A percentile compares a stretch with the other conserved stretches of the same genome.
Evolutionary conservation across 1,140 invertebrate genomes (phyloP).

Genomic region (Magallana ariakensis): DNA sequence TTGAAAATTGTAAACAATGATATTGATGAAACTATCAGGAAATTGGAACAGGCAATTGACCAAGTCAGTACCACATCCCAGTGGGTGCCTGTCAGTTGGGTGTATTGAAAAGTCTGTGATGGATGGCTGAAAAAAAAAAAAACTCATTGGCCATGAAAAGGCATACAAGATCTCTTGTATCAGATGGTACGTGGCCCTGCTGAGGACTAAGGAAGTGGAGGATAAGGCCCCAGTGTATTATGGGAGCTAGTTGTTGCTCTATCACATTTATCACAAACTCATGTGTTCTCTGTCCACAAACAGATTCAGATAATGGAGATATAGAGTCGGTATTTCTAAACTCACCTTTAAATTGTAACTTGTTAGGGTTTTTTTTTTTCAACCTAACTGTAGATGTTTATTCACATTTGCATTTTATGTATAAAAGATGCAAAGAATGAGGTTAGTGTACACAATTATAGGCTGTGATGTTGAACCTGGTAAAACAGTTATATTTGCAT

Average conservation of each 20-base stretch:
- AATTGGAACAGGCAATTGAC: slow-evolving; percentile 94
- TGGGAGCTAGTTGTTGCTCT: neutral
- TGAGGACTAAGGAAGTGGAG: neutral
- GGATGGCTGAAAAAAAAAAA: neutral
- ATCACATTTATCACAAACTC: neutral
- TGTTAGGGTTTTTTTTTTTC: no score
- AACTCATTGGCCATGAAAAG: neutral
- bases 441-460: no score
- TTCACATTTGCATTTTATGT: no score
- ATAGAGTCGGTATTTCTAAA: neutral
- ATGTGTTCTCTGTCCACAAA: slow-evolving; percentile 12
- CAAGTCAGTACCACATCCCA: slow-evolving; percentile 93
- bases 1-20: slow-evolving; percentile 99
- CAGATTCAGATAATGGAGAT: neutral
- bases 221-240: neutral
- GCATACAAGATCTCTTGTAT: neutral
- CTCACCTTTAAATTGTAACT: no score
- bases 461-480: no score
- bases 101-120: slow-evolving; percentile 72
- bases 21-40: slow-evolving; percentile 97
- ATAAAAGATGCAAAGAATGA: no score
- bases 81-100: slow-evolving; percentile 88
- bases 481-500: no score
- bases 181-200: neutral
- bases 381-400: no score